Base-by-base conservation (phyloP, 2,113 vertebrate genomes). In the Desmodus rotundus region DNA sequence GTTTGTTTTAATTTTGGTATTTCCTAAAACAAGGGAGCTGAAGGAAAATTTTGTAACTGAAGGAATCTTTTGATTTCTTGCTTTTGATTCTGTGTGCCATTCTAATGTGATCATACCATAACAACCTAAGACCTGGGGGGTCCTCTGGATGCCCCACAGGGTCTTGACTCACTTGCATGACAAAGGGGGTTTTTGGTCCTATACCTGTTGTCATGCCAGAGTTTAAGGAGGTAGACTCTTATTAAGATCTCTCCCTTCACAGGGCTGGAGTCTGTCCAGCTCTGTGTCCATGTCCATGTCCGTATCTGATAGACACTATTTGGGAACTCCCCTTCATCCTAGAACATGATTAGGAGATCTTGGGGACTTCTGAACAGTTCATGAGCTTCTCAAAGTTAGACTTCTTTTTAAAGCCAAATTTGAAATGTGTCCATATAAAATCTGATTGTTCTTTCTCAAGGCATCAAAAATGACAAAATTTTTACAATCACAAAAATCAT, bases 81-180 rank as follows among this genome's bases (percentile, higher is more conserved):
- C 24, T 58, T 36, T 86, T 5, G 20, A 24, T 3, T 20, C 56
- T 56, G 28, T 4, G 54, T 33, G 0, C 33, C 1, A 4, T 12
- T 36, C 50, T 6, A 4, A 77, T 1, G 13, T 4, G 1, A 3
- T 14, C 50, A 11, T 3, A 9, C 36, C 22, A 8, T 7, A 7
- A 14, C 2, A 5, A 52, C 28, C 4, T 5, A 5, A 9, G 12
- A 3, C 5, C 45, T 0, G n/a, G 0, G 5, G 28, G n/a, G 9
- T 45, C 26, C 33, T 6, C 38, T 11, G 26, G 1, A 0, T 0
- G 22, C 33, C 12, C 12, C 54, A 0, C 0, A 0, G 45, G 77
- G 16, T 20, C 41, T 26, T 11, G 20, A 33, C 3, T 14, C 12
- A 1, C 4, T 22, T 0, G 0, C 16, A 11, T 0, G 70, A n/a